Conservation (phyloP, 2,888 invertebrate genomes). For the Gari tellinella region DNA sequence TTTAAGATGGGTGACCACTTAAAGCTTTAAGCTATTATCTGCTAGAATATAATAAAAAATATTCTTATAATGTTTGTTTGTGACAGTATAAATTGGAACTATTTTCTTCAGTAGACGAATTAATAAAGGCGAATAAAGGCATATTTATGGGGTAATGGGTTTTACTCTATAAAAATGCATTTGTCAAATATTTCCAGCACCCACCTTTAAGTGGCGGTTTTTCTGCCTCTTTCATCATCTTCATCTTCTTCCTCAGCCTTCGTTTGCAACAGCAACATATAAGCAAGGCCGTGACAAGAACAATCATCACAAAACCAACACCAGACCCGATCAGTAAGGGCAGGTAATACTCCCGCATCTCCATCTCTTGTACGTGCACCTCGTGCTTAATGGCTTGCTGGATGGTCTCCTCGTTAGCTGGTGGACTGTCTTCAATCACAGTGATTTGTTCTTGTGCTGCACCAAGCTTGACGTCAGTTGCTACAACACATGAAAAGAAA, state of each 20-base stretch:
- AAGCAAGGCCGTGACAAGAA: conserved; percentile 39
- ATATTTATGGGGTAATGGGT: no score
- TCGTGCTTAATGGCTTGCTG: conserved; percentile 53
- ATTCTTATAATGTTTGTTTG: no score
- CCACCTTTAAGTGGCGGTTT: conserved; percentile 55
- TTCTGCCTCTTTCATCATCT: conserved; percentile 48
- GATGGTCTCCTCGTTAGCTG: conserved; percentile 13
- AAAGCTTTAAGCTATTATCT: no score
- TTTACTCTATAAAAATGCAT: no score
- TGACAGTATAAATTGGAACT: no score
- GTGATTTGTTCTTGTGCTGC: conserved; percentile 23
- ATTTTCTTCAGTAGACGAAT: no score
- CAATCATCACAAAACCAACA: conserved; percentile 50
- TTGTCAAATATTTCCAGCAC: no score
- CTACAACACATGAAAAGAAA: conserved; percentile 3
- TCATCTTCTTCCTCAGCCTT: conserved; percentile 51
- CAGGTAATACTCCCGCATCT: conserved; percentile 49
- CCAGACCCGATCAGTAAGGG: conserved; percentile 57
- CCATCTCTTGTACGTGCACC: conserved; percentile 52
- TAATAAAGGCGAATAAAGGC: no score
- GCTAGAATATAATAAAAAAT: no score
- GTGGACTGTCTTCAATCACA: conserved; percentile 8
- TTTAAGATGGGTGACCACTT: no score
- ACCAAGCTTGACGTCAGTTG: conserved; percentile 27
- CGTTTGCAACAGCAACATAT: conserved; percentile 60